Percentiles rank a stretch among this genome's conserved stretches.
Conservation (phyloP, 2,113 vertebrate genomes). For the Strigops habroptila region DNA sequence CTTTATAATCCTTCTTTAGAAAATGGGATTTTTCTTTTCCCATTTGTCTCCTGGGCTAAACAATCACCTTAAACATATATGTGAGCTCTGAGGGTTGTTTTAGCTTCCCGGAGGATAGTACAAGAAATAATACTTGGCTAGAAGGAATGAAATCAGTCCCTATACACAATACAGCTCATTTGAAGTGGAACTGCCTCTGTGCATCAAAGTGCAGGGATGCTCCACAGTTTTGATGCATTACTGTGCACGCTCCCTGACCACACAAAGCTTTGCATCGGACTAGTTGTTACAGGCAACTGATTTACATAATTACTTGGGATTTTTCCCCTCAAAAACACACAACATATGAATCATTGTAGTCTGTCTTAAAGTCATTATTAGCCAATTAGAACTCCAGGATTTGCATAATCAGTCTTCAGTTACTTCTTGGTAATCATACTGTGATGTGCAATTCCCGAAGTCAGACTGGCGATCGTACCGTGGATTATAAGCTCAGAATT, state of each 20-base stretch:
- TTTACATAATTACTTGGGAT: slow-evolving; percentile 56
- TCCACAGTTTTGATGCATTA: slow-evolving; percentile 14
- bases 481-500: slow-evolving; percentile 31
- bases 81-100: slow-evolving; percentile 48
- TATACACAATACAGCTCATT: background rate
- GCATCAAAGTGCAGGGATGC: background rate
- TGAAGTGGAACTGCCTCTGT: background rate
- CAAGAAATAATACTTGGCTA: background rate
- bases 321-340: slow-evolving; percentile 33
- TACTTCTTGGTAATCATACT: slow-evolving; percentile 46
- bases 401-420: slow-evolving; percentile 55
- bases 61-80: slow-evolving; percentile 38
- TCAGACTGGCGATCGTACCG: background rate
- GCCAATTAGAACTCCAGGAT: slow-evolving; percentile 55
- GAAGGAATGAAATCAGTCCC: slow-evolving; percentile 6
- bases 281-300: slow-evolving; percentile 28
- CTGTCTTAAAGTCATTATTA: slow-evolving; percentile 57
- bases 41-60: slow-evolving; percentile 29
- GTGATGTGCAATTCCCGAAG: slow-evolving; percentile 5
- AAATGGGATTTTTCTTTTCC: background rate
- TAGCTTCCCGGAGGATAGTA: slow-evolving; percentile 38
- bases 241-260: background rate
- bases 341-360: slow-evolving; percentile 47
- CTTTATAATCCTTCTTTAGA: slow-evolving; percentile 3
- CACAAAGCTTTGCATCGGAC: slow-evolving; percentile 41